Evolutionary conservation across 2,113 vertebrate genomes (phyloP).

Genomic region (Pristiophorus japonicus): DNA sequence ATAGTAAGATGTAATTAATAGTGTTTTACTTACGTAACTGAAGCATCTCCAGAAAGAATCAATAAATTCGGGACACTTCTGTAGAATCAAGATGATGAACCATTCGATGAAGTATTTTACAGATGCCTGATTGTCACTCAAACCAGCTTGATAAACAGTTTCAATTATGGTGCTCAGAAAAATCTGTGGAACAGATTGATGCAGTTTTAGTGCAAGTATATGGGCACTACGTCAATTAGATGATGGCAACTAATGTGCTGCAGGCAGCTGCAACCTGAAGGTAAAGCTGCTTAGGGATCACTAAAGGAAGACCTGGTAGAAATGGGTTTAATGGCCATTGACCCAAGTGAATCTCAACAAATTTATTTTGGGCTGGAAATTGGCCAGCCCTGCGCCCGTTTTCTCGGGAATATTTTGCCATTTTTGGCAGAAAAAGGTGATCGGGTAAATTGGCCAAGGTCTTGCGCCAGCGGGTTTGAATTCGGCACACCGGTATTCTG

Average conservation of each 20-base stretch:
- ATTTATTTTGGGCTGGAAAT: background rate
- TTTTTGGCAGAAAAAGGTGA: no score
- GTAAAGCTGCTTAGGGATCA: background rate
- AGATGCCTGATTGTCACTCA: slow-evolving; percentile 84
- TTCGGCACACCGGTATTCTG: no score
- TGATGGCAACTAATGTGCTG: background rate
- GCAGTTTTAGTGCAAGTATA: background rate
- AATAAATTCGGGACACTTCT: slow-evolving; percentile 68
- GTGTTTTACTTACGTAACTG: slow-evolving; percentile 63
- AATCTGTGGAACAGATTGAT: slow-evolving; percentile 55
- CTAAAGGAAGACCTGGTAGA: background rate
- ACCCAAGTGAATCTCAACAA: background rate
- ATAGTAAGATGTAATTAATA: slow-evolving; percentile 6
- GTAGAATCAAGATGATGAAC: slow-evolving; percentile 75
- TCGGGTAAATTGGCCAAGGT: no score
- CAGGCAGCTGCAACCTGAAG: background rate
- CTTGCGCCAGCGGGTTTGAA: no score
- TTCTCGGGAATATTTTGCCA: no score
- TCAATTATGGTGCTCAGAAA: slow-evolving; percentile 65
- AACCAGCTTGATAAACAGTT: slow-evolving; percentile 73
- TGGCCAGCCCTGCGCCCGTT: no score
- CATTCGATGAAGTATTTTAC: slow-evolving; percentile 90
- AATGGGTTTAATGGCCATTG: background rate
- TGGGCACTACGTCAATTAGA: no score
- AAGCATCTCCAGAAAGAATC: slow-evolving; percentile 80